Conservation (phyloP, 2,113 vertebrate species). For the Origma solitaria region DNA sequence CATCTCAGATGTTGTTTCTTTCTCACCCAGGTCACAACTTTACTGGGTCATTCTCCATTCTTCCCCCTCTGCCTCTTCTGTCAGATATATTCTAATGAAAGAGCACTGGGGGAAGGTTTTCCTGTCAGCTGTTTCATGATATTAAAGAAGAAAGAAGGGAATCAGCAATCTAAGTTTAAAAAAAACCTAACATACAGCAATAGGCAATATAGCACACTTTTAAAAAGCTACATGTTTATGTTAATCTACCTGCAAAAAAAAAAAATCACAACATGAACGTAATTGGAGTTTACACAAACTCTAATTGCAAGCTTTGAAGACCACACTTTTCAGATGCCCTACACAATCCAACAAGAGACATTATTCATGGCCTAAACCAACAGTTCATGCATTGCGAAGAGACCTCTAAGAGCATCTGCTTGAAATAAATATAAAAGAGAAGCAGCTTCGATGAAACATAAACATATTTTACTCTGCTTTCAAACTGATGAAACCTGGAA, state of each 20-base stretch:
- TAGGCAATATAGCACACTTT: not conserved
- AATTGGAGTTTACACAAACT: not conserved
- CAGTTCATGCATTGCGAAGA: not conserved
- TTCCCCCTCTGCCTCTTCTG: not conserved
- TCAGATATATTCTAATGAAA: not conserved
- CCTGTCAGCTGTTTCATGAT: not conserved
- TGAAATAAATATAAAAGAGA: not conserved
- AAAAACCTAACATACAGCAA: not conserved
- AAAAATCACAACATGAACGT: not conserved
- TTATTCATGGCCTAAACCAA: not conserved
- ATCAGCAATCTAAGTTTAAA: not conserved
- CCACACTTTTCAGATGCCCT: not conserved
- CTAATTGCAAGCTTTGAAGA: not conserved
- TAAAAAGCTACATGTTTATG: not conserved
- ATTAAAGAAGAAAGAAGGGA: not conserved
- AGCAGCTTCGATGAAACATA: not conserved
- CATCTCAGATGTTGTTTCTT: not conserved
- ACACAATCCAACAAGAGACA: not conserved
- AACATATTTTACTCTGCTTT: not conserved
- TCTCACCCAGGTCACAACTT: not conserved
- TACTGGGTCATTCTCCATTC: not conserved
- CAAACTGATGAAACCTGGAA: not conserved
- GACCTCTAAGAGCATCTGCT: not conserved
- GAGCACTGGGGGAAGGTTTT: fast-evolving
- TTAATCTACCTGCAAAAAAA: not conserved